Evolutionary conservation across 2,797 vertebrate species (phyloP).

Genomic region (Sternotherus odoratus): DNA sequence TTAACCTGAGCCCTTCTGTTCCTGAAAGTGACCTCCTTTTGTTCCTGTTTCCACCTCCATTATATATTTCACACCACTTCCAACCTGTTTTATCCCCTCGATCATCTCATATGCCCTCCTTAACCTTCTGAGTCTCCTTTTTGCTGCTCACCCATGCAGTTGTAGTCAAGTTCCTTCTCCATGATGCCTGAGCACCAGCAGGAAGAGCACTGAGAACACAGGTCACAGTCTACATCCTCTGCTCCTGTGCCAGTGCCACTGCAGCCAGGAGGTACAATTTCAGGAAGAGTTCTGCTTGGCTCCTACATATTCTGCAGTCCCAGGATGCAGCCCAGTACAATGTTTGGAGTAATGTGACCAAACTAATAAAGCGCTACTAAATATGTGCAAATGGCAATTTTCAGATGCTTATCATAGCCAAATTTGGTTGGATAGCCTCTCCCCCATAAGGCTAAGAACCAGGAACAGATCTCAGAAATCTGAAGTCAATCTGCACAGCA

Average conservation of each 20-base stretch:
- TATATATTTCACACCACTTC: too few species aligned
- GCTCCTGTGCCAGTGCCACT: neutral
- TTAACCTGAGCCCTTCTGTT: neutral
- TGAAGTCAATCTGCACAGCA: neutral
- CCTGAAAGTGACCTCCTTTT: neutral
- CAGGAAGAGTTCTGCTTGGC: neutral
- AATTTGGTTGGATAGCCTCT: neutral
- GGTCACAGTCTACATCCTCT: neutral
- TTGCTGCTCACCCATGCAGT: neutral
- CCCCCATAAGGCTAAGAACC: neutral
- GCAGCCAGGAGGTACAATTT: neutral
- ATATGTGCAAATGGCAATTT: neutral
- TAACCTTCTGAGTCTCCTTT: neutral
- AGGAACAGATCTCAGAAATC: accelerated
- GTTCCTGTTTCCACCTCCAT: neutral
- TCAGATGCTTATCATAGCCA: neutral
- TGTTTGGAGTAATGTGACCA: neutral
- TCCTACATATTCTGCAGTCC: neutral
- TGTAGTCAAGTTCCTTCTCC: neutral
- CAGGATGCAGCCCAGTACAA: neutral
- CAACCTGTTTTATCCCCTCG: too few species aligned
- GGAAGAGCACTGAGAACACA: neutral
- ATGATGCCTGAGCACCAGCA: neutral
- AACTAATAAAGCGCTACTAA: neutral
- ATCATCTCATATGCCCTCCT: neutral